Base-by-base conservation (phyloP, 2,888 invertebrate genomes). In the Matsumyia berberina region DNA sequence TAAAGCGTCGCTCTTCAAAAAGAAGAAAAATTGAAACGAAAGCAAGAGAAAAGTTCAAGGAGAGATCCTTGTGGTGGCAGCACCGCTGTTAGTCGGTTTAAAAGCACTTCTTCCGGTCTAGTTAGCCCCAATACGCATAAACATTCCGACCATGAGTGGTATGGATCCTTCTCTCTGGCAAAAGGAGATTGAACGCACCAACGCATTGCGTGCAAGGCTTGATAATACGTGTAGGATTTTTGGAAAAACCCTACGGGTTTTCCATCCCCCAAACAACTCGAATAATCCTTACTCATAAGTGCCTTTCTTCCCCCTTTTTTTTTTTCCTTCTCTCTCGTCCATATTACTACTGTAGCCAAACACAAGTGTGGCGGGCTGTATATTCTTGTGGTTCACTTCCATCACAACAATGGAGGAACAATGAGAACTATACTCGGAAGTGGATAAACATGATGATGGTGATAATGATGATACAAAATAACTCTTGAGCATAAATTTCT, bases 341-440 rank as follows among this genome's bases (percentile, higher is more conserved):
- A 24, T 9, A 9, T 19, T 37, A 24, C 29, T 33, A 17, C 19
- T 19, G 19, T 44, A 46, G 11, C 8, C n/a, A 57, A 19, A 33
- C 57, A 11, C 51, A 64, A 33, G 35, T 44, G 42, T 39, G 33
- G 15, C 33, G n/a, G 64, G 9, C 55, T 44, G 44, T 60, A 51
- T 53, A 51, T 53, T 51, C 49, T 42, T 37, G 39, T 11, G 62
- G 42, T 53, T 44, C 55, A 29, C 37, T 42, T 58, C 53, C 51
- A 24, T 37, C 11, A 17, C 19, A 58, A 66, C 42, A 44, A 55
- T 7, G 11, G 24, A 5, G 11, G 12, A 42, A 73, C 74, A 76
- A 81, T 69, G 49, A 35, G 4, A 76, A 76, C 70, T 37, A 57
- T 55, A 57, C 70, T 77, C 66, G 82, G 39, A 82, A 77, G 77